Evolutionary conservation across 2,888 invertebrate genomes (phyloP).

Genomic region (Chymomyza caudatula): DNA sequence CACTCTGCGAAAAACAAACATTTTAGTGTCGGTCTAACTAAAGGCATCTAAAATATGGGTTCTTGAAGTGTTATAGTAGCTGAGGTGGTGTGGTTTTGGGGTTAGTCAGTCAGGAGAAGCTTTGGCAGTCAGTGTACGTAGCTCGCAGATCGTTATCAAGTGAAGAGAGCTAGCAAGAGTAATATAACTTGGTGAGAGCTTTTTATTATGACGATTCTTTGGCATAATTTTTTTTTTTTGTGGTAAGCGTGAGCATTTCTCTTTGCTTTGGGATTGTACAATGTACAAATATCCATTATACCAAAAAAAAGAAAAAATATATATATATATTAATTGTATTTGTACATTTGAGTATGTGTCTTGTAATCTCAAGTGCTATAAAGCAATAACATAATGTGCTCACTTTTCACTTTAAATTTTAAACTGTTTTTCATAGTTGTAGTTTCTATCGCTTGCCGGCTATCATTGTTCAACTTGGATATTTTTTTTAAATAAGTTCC

Average conservation of each 20-base stretch:
- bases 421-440: neutral
- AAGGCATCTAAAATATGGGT: neutral
- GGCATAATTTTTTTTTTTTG: neutral
- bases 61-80: neutral
- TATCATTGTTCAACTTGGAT: neutral
- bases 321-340: neutral
- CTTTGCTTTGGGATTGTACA: neutral
- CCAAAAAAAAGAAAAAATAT: neutral
- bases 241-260: neutral
- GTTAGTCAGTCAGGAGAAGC: slow-evolving; percentile 49
- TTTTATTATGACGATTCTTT: slow-evolving; percentile 21
- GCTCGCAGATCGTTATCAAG: neutral
- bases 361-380: neutral
- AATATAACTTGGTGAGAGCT: slow-evolving; percentile 52
- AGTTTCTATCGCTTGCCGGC: neutral
- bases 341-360: neutral
- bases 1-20: neutral
- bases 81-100: neutral
- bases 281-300: neutral
- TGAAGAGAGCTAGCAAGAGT: slow-evolving; percentile 7
- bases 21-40: neutral
- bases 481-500: neutral
- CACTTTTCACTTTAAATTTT: neutral
- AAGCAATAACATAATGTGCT: neutral
- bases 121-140: slow-evolving; percentile 17